These are phyloP conservation scores for Synergus laeviventris DNA, from an alignment of 2,888 invertebrate species.

Conservation along the genomic window DNA sequence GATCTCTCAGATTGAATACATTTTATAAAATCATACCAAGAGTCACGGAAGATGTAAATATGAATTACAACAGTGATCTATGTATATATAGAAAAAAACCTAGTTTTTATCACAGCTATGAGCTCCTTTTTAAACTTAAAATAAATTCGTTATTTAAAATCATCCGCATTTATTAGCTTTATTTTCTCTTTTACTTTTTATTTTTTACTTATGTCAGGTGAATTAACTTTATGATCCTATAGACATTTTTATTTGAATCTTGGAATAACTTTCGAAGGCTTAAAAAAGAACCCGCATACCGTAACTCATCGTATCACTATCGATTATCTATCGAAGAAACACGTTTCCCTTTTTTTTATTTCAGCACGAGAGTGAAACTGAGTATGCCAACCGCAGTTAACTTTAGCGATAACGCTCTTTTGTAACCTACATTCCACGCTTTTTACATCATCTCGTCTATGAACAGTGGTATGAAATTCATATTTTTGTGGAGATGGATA, in stretches of 20 bases:
- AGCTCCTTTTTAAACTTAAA: neutral
- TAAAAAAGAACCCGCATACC: constrained; percentile 10
- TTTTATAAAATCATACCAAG: constrained; percentile 48
- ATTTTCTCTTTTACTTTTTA: too few species aligned
- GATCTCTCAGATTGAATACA: constrained; percentile 54
- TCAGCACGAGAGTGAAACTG: constrained; percentile 25
- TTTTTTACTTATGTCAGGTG: neutral
- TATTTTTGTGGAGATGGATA: constrained; percentile 47
- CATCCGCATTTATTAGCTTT: too few species aligned
- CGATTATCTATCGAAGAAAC: constrained; percentile 8
- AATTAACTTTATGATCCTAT: neutral
- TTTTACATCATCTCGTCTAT: constrained; percentile 50
- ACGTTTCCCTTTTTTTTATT: constrained; percentile 20
- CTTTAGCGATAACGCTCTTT: constrained; percentile 48
- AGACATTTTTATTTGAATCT: neutral
- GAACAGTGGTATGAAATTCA: constrained; percentile 46
- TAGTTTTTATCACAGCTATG: neutral
- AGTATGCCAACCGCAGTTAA: constrained; percentile 31
- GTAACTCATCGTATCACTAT: constrained; percentile 10
- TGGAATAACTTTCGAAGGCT: neutral
- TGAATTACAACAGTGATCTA: constrained; percentile 45
- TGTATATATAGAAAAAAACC: too few species aligned
- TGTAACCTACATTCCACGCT: constrained; percentile 52
- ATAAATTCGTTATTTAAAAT: neutral
- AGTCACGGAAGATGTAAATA: constrained; percentile 38